Evolutionary conservation across 2,888 invertebrate species (phyloP), one percentile per base, ranked within the genome.

Genomic region (Xanthia icteritia): DNA sequence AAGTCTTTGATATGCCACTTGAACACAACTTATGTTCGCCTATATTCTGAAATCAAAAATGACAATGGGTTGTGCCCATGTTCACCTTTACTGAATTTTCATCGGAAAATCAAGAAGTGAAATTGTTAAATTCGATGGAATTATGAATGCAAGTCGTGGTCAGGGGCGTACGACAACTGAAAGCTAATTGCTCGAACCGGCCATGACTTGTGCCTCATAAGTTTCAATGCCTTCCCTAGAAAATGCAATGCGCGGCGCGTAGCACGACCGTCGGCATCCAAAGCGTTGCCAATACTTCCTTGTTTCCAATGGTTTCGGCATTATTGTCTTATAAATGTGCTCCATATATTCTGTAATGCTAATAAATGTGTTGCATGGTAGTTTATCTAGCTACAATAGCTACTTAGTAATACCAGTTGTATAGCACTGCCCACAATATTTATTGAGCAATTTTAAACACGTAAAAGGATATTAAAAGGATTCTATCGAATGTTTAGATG

Each of bases 111-210:
- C 23, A 23, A 8, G 6, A 45, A 48, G 39, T 39, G 13, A 48
- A 60, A 39, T 56, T 31, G 36, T 61, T 31, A 54, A 58, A 82
- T 61, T 39, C 8, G 36, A 65, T 56, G 31, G 60, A 48, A 74
- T 65, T 65, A 80, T 61, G 36, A 69, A 61, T 68, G 45, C 54
- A 54, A 13, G 31, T 13, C n/a, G 65, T 31, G 36, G 45, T 54
- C 42, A 23, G n/a, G 36, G 13, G 27, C 36, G 23, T 20, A 23
- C 56, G 60, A 39, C 13, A 17, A 31, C 68, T 27, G 51, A 27
- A 58, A 74, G 54, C 36, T 69, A 81, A 81, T 74, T 11, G 31
- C 15, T 39, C 17, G 31, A 17, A 54, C 42, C 8, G 6, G 15
- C 23, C 60, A n/a, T n/a, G 48, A 69, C 36, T 68, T 48, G 39